These are phyloP conservation scores for Okamejei kenojei DNA, from an alignment of 2,797 vertebrate genomes.

Conservation along the genomic window DNA sequence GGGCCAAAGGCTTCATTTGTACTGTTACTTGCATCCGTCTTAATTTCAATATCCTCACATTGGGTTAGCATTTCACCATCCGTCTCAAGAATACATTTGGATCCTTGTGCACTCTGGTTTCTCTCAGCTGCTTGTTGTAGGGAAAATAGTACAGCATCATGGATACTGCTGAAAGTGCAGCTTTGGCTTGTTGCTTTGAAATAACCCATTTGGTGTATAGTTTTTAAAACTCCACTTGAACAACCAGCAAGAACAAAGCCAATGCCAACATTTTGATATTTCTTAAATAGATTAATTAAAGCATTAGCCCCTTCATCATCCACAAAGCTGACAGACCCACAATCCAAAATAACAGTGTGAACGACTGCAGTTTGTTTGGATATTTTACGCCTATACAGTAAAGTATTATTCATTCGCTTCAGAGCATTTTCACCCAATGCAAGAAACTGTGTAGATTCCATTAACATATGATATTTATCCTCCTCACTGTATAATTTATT, in stretches of 20 bases:
- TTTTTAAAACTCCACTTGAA: constrained; percentile 9
- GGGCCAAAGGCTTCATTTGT: background rate
- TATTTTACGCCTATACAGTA: background rate
- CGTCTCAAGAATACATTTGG: background rate
- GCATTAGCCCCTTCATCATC: constrained; percentile 23
- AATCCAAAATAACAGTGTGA: constrained; percentile 30
- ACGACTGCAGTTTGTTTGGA: constrained; percentile 24
- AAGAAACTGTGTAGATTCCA: constrained; percentile 30
- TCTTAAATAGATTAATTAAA: constrained; percentile 4
- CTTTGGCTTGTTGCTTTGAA: constrained; percentile 16
- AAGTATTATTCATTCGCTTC: background rate
- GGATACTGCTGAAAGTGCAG: constrained; percentile 10
- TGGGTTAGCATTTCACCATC: background rate
- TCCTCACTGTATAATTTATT: constrained; percentile 13
- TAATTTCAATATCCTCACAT: background rate
- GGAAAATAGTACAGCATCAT: constrained; percentile 23
- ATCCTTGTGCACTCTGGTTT: constrained; percentile 3
- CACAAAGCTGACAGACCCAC: constrained; percentile 30
- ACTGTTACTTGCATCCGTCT: background rate
- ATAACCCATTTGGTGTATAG: constrained; percentile 10
- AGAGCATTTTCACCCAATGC: constrained; percentile 23
- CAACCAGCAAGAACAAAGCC: constrained; percentile 9
- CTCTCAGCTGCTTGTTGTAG: constrained; percentile 10
- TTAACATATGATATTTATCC: constrained; percentile 31
- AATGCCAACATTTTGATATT: background rate